Evolutionary conservation across 1,140 invertebrate species (phyloP).

Genomic region (Venustaconcha ellipsiformis): DNA sequence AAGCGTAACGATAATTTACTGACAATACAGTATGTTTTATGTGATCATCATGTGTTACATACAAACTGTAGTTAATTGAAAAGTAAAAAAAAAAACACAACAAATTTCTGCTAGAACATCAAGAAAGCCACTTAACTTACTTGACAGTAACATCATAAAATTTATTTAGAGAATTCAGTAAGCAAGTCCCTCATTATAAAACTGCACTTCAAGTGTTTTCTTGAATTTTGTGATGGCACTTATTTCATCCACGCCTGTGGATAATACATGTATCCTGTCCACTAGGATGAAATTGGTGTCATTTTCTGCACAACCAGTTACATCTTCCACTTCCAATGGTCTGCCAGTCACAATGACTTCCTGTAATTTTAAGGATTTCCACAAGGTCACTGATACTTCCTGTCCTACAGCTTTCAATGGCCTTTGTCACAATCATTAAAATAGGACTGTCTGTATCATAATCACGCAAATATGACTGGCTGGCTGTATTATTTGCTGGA

Average conservation of each 20-base stretch:
- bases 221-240: conserved; percentile 6
- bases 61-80: not conserved
- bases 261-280: conserved; percentile 13
- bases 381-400: conserved; percentile 8
- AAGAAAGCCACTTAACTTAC: not conserved
- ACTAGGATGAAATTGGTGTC: conserved; percentile 24
- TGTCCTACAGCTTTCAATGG: no score
- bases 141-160: not conserved
- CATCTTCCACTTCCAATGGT: conserved; percentile 25
- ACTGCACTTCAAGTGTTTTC: conserved; percentile 31
- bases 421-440: no score
- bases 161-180: not conserved
- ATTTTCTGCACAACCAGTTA: conserved; percentile 1
- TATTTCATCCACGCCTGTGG: conserved; percentile 26
- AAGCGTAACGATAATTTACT: not conserved
- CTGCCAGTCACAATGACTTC: conserved; percentile 18
- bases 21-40: not conserved
- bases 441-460: no score
- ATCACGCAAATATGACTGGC: no score
- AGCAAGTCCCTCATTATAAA: conserved; percentile 28
- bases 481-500: no score
- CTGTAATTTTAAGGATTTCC: conserved; percentile 26
- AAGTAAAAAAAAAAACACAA: not conserved
- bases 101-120: not conserved
- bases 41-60: not conserved